These are phyloP conservation scores for Leucophenga varia DNA, from an alignment of 1,140 invertebrate genomes.

Conservation along the genomic window DNA sequence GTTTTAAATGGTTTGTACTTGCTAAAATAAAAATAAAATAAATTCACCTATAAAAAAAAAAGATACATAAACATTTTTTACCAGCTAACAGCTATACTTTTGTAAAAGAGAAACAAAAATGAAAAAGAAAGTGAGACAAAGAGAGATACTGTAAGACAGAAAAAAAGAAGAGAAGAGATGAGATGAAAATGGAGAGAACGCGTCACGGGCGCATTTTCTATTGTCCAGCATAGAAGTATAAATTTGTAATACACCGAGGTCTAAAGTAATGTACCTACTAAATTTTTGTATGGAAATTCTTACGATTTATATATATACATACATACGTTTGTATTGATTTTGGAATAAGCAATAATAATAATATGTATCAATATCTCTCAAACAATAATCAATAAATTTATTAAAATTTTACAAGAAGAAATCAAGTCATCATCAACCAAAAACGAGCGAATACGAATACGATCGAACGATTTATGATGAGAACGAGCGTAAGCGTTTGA, in stretches of 20 bases:
- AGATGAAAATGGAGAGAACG: not conserved
- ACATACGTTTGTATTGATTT: conserved; percentile 48
- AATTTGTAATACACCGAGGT: conserved; percentile 48
- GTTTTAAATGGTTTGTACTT: conserved; percentile 52
- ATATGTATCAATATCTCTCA: conserved; percentile 42
- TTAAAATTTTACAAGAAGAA: conserved; percentile 52
- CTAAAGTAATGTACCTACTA: conserved; percentile 56
- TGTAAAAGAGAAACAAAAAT: too few relatives aligned
- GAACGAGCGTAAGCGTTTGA: too few relatives aligned
- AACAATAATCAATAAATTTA: conserved; percentile 49
- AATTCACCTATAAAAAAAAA: conserved; percentile 1
- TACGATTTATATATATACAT: conserved; percentile 44
- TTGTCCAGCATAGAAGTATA: conserved; percentile 46
- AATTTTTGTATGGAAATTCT: conserved; percentile 56
- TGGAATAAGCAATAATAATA: conserved; percentile 51
- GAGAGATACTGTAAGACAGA: conserved; percentile 33
- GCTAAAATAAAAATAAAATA: conserved; percentile 36
- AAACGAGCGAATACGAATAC: too few relatives aligned
- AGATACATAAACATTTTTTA: too few relatives aligned
- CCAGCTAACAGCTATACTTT: conserved; percentile 18
- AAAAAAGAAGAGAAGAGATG: conserved; percentile 12
- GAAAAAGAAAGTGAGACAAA: conserved; percentile 40
- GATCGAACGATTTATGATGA: too few relatives aligned
- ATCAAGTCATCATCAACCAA: too few relatives aligned
- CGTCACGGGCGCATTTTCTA: not conserved